These are phyloP conservation scores for Anabas testudineus DNA, from an alignment of 2,797 vertebrate genomes.

Conservation along the genomic window DNA sequence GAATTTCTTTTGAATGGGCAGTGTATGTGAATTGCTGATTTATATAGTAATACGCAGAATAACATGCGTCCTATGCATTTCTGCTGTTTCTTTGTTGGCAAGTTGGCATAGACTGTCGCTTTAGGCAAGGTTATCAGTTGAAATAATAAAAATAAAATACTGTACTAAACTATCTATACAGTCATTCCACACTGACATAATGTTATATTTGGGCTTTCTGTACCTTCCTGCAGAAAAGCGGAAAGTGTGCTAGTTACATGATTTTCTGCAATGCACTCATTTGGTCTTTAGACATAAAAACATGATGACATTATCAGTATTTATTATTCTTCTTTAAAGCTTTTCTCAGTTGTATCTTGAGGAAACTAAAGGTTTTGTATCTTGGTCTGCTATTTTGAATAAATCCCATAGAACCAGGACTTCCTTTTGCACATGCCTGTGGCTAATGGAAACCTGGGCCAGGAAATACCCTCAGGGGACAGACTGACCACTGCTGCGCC, in stretches of 20 bases:
- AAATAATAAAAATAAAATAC: neutral
- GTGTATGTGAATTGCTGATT: too few relatives aligned
- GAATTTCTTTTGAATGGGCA: too few relatives aligned
- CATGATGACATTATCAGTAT: neutral
- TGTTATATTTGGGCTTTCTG: neutral
- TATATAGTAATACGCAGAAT: neutral
- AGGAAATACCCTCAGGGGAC: constrained; percentile 85
- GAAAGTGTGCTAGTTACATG: neutral
- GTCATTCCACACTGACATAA: neutral
- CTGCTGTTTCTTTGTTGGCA: neutral
- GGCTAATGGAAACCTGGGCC: constrained; percentile 88
- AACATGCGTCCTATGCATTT: too few relatives aligned
- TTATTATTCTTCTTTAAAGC: too few relatives aligned
- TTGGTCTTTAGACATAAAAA: neutral
- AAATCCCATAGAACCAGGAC: constrained; percentile 89
- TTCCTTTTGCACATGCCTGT: constrained; percentile 95
- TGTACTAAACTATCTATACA: too few relatives aligned
- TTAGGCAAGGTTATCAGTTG: too few relatives aligned
- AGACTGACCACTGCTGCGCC: constrained; percentile 88
- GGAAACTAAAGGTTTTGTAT: neutral
- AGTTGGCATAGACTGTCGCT: too few relatives aligned
- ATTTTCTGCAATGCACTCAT: neutral
- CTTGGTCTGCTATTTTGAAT: constrained; percentile 21
- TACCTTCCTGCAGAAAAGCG: neutral
- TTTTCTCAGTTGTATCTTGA: constrained; percentile 1